Percentiles rank a stretch among this genome's conserved stretches.
phyloP scores from a whole-genome alignment of 2,797 vertebrate genomes.

The Muraenolepis orangiensis region DNA sequence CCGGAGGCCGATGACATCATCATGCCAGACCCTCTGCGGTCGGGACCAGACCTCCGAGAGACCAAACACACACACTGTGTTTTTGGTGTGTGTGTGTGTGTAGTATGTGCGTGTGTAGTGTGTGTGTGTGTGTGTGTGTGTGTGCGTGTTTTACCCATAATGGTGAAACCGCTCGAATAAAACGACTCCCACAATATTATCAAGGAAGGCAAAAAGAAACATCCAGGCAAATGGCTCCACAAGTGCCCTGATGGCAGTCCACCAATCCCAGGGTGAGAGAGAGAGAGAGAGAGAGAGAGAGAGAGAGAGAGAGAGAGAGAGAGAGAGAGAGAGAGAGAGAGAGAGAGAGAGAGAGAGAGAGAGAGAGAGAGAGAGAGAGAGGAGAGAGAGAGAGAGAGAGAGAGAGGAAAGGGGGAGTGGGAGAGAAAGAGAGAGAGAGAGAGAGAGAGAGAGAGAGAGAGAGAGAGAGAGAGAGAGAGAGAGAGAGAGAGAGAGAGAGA shows the following conservation, averaged over 20 bases:
- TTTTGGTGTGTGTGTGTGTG: background rate
- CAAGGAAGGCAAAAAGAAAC: background rate
- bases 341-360: conserved; percentile 14
- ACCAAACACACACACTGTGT: too few relatives aligned
- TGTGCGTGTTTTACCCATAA: too few relatives aligned
- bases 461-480: conserved; percentile 3
- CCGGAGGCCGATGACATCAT: too few relatives aligned
- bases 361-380: too few relatives aligned
- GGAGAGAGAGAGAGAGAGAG: conserved; percentile 52
- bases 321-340: conserved; percentile 8
- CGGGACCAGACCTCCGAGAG: too few relatives aligned
- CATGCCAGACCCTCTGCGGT: too few relatives aligned
- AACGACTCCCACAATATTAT: too few relatives aligned
- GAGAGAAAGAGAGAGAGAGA: background rate
- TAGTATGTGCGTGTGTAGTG: too few relatives aligned
- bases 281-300: conserved; percentile 9
- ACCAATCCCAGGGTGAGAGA: conserved; percentile 7
- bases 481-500: conserved; percentile 37
- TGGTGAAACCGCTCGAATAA: too few relatives aligned
- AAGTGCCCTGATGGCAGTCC: too few relatives aligned
- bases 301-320: background rate
- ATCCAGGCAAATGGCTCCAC: too few relatives aligned
- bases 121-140: too few relatives aligned
- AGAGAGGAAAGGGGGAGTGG: conserved; percentile 52
- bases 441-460: conserved; percentile 13